phyloP scores from a whole-genome alignment of 2,797 vertebrate genomes.

The Coluber constrictor region DNA sequence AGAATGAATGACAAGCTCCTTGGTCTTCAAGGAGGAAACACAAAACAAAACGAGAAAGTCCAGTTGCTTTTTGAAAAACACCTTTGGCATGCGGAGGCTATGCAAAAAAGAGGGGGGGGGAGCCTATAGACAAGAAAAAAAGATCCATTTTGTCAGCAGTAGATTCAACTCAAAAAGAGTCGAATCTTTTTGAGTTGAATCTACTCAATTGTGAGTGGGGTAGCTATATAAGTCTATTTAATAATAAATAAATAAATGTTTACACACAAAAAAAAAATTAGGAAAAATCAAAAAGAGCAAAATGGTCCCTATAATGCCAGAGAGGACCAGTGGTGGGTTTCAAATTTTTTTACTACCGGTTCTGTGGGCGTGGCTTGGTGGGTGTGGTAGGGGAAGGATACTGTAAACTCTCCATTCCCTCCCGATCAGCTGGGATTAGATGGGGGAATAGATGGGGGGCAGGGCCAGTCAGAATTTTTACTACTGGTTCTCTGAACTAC shows the following conservation, averaged over 20 bases:
- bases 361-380: too few species aligned
- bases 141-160: background rate
- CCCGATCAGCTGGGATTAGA: too few species aligned
- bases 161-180: background rate
- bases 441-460: too few species aligned
- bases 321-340: background rate
- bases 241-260: background rate
- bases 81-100: background rate
- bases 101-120: background rate
- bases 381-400: too few species aligned
- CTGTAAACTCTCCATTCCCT: too few species aligned
- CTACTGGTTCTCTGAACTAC: too few species aligned
- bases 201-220: background rate
- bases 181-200: too few species aligned
- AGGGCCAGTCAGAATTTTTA: too few species aligned
- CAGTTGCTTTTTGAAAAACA: background rate
- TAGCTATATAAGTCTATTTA: background rate
- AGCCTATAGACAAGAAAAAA: background rate
- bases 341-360: too few species aligned
- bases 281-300: background rate
- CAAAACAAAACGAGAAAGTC: background rate
- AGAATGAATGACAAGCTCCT: background rate
- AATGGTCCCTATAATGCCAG: background rate
- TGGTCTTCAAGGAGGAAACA: background rate
- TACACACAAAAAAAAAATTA: background rate